Evolutionary conservation across 1,140 invertebrate species (phyloP).

Genomic region (Branchinecta lindahli): DNA sequence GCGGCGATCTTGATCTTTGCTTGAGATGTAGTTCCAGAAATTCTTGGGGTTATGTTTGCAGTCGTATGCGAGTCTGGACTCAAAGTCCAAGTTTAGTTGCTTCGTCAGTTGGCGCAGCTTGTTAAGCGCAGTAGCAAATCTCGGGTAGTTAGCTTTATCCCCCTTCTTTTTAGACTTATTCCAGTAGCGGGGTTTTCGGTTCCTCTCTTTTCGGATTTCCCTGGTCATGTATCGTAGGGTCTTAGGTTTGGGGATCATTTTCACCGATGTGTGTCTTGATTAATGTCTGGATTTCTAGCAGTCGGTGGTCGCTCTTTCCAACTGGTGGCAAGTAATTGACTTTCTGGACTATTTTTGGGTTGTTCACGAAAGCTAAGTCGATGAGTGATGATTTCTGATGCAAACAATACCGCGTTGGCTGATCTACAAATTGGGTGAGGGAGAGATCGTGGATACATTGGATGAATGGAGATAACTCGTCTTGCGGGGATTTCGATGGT

Average conservation of each 20-base stretch:
- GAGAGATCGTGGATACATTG: no score
- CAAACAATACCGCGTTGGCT: no score
- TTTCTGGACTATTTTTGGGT: no score
- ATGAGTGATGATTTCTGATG: no score
- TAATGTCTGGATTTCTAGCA: no score
- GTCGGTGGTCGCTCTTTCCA: no score
- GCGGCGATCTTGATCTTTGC: neutral
- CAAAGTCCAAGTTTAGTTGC: neutral
- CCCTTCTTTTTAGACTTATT: neutral
- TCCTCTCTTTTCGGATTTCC: neutral
- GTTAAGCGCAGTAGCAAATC: neutral
- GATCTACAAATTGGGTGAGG: no score
- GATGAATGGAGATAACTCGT: no score
- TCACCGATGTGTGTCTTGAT: neutral
- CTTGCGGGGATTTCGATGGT: no score
- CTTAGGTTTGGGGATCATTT: conserved; percentile 1
- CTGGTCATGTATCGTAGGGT: neutral
- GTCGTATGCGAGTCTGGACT: neutral
- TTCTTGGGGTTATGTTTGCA: conserved; percentile 1
- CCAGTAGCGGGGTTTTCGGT: neutral
- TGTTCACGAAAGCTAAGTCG: no score
- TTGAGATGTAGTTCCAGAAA: conserved; percentile 1
- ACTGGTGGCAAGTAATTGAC: no score
- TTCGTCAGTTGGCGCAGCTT: neutral
- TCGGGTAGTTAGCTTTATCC: neutral